These are phyloP conservation scores for Palythoa caribaeorum DNA, from an alignment of 92 coral and sea anemone species.

Conservation along the genomic window DNA sequence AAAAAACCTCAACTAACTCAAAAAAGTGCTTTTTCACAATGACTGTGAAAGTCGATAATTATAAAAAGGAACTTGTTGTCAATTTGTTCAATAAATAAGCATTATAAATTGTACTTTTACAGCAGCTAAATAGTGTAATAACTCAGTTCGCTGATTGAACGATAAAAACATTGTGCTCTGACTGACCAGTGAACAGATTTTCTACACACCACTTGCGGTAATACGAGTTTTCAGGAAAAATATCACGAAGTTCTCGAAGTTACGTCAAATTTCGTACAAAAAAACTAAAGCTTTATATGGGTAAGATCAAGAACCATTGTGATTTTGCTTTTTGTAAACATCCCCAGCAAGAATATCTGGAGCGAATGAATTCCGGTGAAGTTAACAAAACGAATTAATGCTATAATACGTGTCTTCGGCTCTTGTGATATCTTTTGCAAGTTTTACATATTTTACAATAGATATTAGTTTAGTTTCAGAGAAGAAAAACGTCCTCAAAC, in stretches of 20 bases:
- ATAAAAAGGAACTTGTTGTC: conserved; percentile 49
- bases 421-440: not conserved
- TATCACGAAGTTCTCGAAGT: not conserved
- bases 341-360: too few species aligned
- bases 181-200: conserved; percentile 23
- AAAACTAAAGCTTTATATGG: too few species aligned
- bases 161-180: conserved; percentile 22
- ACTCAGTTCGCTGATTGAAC: conserved; percentile 36
- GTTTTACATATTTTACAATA: not conserved
- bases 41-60: conserved; percentile 48
- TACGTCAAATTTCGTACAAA: too few species aligned
- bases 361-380: too few species aligned
- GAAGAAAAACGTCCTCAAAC: not conserved
- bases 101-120: conserved; percentile 32
- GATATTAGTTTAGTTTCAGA: not conserved
- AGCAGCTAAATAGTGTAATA: conserved; percentile 27
- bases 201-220: conserved; percentile 18
- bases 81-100: conserved; percentile 45
- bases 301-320: too few species aligned
- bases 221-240: not conserved
- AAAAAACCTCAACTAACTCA: conserved; percentile 25
- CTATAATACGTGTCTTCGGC: too few species aligned
- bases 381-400: too few species aligned
- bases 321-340: too few species aligned
- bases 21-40: conserved; percentile 47